Evolutionary conservation across 2,797 vertebrate genomes (phyloP).

Genomic region (Muscicapa comitata): DNA sequence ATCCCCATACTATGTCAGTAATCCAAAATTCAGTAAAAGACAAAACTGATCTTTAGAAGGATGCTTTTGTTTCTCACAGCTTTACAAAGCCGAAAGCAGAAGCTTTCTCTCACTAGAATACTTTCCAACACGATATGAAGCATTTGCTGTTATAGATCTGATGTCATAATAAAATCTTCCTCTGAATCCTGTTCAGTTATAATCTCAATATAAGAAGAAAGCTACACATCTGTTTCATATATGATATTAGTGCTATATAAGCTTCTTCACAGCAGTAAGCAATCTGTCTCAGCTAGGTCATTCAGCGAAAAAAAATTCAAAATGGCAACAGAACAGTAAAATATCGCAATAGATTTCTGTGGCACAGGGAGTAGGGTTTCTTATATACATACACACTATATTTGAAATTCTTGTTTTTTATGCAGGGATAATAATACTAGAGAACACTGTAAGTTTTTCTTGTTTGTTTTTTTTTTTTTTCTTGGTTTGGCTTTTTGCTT

Average conservation of each 20-base stretch:
- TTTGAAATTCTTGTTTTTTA: not conserved
- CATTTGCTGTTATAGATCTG: not conserved
- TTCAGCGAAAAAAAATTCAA: not conserved
- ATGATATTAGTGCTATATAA: not conserved
- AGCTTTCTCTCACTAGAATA: not conserved
- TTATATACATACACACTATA: not conserved
- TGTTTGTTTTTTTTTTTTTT: not conserved
- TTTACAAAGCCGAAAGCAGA: not conserved
- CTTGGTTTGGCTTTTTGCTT: not conserved
- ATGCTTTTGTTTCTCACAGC: not conserved
- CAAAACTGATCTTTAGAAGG: not conserved
- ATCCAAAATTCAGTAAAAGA: not conserved
- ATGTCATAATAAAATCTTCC: not conserved
- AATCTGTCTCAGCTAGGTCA: not conserved
- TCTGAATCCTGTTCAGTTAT: not conserved
- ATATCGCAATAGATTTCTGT: not conserved
- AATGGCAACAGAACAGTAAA: not conserved
- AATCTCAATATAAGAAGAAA: not conserved
- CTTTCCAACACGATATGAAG: not conserved
- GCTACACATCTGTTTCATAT: not conserved
- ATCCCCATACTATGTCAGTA: not conserved
- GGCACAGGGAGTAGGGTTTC: accelerated
- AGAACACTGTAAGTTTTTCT: not conserved
- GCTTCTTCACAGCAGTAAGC: not conserved
- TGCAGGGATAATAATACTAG: not conserved